Base-by-base conservation (phyloP, 2,113 vertebrate species). In the Nannospalax galili region DNA sequence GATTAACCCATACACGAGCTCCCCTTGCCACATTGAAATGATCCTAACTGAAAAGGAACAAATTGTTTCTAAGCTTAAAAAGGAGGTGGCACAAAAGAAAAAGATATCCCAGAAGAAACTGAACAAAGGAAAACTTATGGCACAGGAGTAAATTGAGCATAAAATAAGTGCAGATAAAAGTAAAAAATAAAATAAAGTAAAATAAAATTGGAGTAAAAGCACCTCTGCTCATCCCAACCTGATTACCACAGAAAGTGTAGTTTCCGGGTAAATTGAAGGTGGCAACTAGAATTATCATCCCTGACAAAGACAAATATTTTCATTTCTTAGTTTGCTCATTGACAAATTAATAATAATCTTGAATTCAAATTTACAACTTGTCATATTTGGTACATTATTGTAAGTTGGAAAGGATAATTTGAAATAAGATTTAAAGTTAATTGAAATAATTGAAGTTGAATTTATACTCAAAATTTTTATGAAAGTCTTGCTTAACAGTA, bases 261-360 rank as follows among this genome's bases (percentile, higher is more conserved):
- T 52, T 11, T 52, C 48, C 48, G 6, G 48, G 48, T 52, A 52
- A 52, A 7, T 52, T 52, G 48, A 24, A 35, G 32, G 42, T 77
- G 56, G 62, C 12, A 5, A 20, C 19, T 24, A 72, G 70, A 91
- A 60, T 79, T 84, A 20, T 1, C n/a, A 45, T 28, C 70, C n/a
- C n/a, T 74, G 2, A n/a, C 1, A 93, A 32, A 78, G 84, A 52
- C 52, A 40, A 73, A 24, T 42, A 45, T 79, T 78, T 92, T 91
- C 30, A 69, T 93, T 92, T 93, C 64, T 12, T 35, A 75, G n/a
- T 93, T 94, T 89, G 79, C 80, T 93, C 24, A 75, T 91, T 95
- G 86, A 70, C 20, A 93, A 32, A 65, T 75, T 93, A 95, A 82
- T 96, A 94, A 69, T 92, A 92, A 88, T 60, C 9, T 84, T 96